Evolutionary conservation across 2,797 vertebrate species (phyloP).

Genomic region (Dipus sagitta): DNA sequence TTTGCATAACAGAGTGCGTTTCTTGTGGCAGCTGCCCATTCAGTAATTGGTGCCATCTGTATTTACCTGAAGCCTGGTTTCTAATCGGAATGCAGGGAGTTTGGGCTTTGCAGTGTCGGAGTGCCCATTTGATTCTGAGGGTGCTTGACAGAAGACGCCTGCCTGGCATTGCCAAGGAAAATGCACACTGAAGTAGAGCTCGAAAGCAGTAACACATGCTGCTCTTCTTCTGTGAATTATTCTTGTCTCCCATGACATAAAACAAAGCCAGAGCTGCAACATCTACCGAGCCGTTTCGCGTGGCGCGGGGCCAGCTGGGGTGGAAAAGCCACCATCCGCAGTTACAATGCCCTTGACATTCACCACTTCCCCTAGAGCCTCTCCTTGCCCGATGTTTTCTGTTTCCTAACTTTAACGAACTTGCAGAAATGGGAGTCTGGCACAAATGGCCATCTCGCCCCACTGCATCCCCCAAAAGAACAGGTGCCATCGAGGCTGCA

Average conservation of each 20-base stretch:
- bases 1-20: slow-evolving; percentile 79
- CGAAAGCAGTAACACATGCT: slow-evolving; percentile 12
- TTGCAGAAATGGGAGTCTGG: background rate
- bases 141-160: background rate
- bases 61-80: slow-evolving; percentile 75
- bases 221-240: slow-evolving; percentile 49
- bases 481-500: background rate
- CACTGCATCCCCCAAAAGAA: background rate
- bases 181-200: slow-evolving; percentile 20
- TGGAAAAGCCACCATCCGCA: background rate
- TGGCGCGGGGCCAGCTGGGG: background rate
- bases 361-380: background rate
- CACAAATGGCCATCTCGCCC: background rate
- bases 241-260: slow-evolving; percentile 54
- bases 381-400: background rate
- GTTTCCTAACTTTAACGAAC: slow-evolving; percentile 8
- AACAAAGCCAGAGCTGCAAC: slow-evolving; percentile 30
- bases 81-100: slow-evolving; percentile 60
- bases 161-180: slow-evolving; percentile 53
- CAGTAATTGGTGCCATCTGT: slow-evolving; percentile 81
- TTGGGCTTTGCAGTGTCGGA: slow-evolving; percentile 48
- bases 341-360: slow-evolving; percentile 13
- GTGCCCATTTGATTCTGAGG: slow-evolving; percentile 13
- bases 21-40: slow-evolving; percentile 76
- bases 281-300: background rate